These are phyloP conservation scores for Desoria tigrina DNA, from an alignment of 2,888 invertebrate species.

Conservation along the genomic window DNA sequence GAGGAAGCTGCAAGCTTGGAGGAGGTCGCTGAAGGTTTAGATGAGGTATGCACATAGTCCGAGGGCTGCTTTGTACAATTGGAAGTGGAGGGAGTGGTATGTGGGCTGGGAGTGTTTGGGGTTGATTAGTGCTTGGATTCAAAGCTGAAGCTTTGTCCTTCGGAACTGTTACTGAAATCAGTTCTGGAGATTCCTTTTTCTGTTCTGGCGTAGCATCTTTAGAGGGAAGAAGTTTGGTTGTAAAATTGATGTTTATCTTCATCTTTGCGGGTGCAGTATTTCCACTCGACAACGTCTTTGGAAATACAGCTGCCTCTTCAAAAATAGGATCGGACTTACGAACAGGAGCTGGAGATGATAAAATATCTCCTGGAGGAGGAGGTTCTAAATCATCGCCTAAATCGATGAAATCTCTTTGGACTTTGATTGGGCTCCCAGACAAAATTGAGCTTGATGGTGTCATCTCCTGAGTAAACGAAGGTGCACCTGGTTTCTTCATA, in stretches of 20 bases:
- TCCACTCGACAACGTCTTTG: not conserved
- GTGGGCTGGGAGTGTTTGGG: conserved; percentile 8
- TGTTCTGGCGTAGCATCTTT: not conserved
- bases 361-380: conserved; percentile 36
- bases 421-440: not conserved
- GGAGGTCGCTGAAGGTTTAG: conserved; percentile 32
- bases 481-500: conserved; percentile 28
- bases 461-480: not conserved
- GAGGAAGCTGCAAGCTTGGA: conserved; percentile 25
- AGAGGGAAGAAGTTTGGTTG: conserved; percentile 35
- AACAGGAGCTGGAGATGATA: conserved; percentile 15
- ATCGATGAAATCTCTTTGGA: conserved; percentile 9
- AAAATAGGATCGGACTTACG: not conserved
- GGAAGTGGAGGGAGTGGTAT: conserved; percentile 14
- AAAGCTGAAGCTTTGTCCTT: conserved; percentile 12
- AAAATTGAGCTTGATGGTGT: too few relatives aligned
- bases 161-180: not conserved
- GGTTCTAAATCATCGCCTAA: conserved; percentile 36
- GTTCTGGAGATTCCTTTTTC: not conserved
- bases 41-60: conserved; percentile 13
- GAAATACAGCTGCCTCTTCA: not conserved
- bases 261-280: conserved; percentile 25
- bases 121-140: conserved; percentile 17
- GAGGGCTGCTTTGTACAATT: not conserved
- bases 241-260: conserved; percentile 51